Evolutionary conservation across 2,888 invertebrate genomes (phyloP).

Genomic region (Drosophila leonis): DNA sequence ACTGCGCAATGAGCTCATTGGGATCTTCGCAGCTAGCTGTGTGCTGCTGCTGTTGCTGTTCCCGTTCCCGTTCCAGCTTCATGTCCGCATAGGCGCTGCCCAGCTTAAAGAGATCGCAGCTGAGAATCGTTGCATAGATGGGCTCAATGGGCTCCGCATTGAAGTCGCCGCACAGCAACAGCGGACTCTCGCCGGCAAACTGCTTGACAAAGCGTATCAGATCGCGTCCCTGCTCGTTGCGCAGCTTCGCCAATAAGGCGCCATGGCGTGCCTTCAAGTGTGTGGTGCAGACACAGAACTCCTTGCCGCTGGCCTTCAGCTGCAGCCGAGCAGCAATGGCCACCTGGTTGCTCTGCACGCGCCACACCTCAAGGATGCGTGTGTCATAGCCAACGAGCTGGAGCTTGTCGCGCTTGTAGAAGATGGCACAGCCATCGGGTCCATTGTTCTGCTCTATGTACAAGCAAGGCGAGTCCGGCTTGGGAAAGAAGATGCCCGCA

Average conservation of each 20-base stretch:
- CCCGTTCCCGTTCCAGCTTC: slow-evolving; percentile 65
- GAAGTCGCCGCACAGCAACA: slow-evolving; percentile 91
- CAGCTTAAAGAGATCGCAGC: slow-evolving; percentile 84
- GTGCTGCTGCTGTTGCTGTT: slow-evolving; percentile 34
- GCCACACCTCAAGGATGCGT: slow-evolving; percentile 89
- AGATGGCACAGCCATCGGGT: slow-evolving; percentile 92
- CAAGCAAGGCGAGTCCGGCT: slow-evolving; percentile 92
- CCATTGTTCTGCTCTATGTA: slow-evolving; percentile 90
- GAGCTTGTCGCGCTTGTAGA: slow-evolving; percentile 89
- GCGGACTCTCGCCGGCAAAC: slow-evolving; percentile 86
- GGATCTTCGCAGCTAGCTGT: slow-evolving; percentile 40
- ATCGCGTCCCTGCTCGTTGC: slow-evolving; percentile 91
- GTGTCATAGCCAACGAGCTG: slow-evolving; percentile 87
- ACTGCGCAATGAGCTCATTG: slow-evolving; percentile 71
- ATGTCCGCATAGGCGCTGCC: slow-evolving; percentile 87
- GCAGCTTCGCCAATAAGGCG: slow-evolving; percentile 88
- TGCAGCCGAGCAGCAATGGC: slow-evolving; percentile 87
- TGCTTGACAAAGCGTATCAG: slow-evolving; percentile 87
- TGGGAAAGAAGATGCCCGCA: slow-evolving; percentile 90
- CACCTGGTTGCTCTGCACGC: slow-evolving; percentile 91
- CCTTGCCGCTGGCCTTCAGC: slow-evolving; percentile 87
- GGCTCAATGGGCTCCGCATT: slow-evolving; percentile 91
- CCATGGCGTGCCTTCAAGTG: slow-evolving; percentile 91
- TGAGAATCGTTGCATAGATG: slow-evolving; percentile 88
- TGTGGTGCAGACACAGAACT: slow-evolving; percentile 89